These are phyloP conservation scores for Barbus barbus DNA, from an alignment of 2,113 vertebrate genomes.

Conservation along the genomic window DNA sequence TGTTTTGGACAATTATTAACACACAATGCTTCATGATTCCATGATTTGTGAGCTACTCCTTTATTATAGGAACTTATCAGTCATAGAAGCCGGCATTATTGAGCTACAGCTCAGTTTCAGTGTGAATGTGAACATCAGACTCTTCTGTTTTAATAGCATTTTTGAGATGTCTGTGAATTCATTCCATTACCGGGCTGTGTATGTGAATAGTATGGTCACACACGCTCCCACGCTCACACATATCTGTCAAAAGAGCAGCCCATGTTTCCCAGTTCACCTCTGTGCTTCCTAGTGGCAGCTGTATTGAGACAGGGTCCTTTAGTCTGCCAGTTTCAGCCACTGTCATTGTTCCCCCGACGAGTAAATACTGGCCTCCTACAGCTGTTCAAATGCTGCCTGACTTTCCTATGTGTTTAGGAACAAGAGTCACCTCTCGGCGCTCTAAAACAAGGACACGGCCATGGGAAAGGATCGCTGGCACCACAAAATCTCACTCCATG, in stretches of 20 bases:
- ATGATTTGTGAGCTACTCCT: neutral
- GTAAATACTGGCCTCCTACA: conserved; percentile 74
- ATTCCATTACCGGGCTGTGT: neutral
- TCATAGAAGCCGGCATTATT: neutral
- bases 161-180: conserved; percentile 24
- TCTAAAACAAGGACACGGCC: conserved; percentile 39
- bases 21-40: neutral
- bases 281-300: conserved; percentile 71
- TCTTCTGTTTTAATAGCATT: neutral
- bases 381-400: conserved; percentile 74
- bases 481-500: neutral
- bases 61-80: neutral
- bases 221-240: conserved; percentile 60
- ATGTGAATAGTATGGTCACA: conserved; percentile 5
- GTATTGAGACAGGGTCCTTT: conserved; percentile 72
- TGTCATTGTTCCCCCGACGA: conserved; percentile 75
- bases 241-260: conserved; percentile 62
- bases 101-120: neutral
- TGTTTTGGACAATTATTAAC: too few relatives aligned
- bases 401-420: conserved; percentile 44
- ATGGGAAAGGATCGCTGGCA: conserved; percentile 1
- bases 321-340: conserved; percentile 66
- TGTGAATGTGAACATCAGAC: conserved; percentile 2
- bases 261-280: conserved; percentile 62
- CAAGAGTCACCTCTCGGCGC: conserved; percentile 38